Percentiles rank a stretch among this genome's conserved stretches.
These are phyloP conservation scores for Odontomachus brunneus DNA, from an alignment of 1,140 invertebrate genomes.

Conservation along the genomic window DNA sequence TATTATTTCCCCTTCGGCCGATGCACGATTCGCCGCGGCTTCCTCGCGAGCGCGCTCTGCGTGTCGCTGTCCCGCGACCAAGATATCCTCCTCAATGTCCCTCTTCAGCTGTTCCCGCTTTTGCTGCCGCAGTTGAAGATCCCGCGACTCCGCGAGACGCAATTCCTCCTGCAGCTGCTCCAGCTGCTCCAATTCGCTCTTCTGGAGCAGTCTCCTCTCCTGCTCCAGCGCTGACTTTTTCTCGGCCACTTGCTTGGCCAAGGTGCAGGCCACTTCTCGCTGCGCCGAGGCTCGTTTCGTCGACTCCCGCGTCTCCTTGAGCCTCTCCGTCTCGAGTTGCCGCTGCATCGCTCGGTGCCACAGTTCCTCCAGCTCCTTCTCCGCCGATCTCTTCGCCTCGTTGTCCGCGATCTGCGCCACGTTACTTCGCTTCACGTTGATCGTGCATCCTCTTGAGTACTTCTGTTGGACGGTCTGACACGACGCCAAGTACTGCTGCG, in stretches of 20 bases:
- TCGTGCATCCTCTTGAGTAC: slow-evolving; percentile 64
- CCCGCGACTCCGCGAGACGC: slow-evolving; percentile 61
- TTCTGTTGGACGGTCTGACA: slow-evolving; percentile 69
- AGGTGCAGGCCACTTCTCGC: neutral
- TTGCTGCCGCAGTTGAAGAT: slow-evolving; percentile 55
- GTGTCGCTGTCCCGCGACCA: slow-evolving; percentile 50
- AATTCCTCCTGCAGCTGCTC: slow-evolving; percentile 57
- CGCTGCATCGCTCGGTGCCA: slow-evolving; percentile 75
- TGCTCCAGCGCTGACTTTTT: slow-evolving; percentile 65
- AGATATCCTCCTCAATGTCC: slow-evolving; percentile 74
- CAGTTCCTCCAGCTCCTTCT: slow-evolving; percentile 68
- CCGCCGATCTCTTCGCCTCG: slow-evolving; percentile 52
- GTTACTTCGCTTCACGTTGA: slow-evolving; percentile 77
- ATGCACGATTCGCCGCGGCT: slow-evolving; percentile 59
- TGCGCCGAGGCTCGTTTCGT: slow-evolving; percentile 13
- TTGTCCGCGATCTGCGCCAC: slow-evolving; percentile 78
- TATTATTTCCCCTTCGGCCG: slow-evolving; percentile 59
- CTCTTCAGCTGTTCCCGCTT: slow-evolving; percentile 65
- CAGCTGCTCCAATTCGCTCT: slow-evolving; percentile 68
- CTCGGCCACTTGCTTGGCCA: slow-evolving; percentile 72
- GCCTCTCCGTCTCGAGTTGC: slow-evolving; percentile 66
- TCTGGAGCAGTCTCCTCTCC: slow-evolving; percentile 49
- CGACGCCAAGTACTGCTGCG: slow-evolving; percentile 75
- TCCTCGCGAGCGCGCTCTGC: slow-evolving; percentile 68
- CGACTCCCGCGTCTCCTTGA: slow-evolving; percentile 62